phyloP scores from a whole-genome alignment of 2,113 vertebrate species.

The Eubucco bourcierii region DNA sequence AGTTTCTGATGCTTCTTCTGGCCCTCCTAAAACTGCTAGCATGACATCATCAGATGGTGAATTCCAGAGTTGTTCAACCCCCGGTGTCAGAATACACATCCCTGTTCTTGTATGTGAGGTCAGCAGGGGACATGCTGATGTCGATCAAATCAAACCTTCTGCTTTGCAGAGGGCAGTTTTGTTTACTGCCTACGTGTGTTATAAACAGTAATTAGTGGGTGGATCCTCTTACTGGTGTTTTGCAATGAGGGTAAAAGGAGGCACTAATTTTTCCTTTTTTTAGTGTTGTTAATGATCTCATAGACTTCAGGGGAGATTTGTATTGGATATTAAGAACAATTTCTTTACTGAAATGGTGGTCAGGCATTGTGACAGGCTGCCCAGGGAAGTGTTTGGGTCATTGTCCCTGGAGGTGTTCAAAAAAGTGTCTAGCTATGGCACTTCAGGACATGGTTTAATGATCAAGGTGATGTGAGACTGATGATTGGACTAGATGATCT shows the following conservation, averaged over 20 bases:
- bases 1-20: not conserved
- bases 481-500: too few relatives aligned
- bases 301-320: not conserved
- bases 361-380: too few relatives aligned
- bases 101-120: not conserved
- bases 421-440: too few relatives aligned
- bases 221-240: not conserved
- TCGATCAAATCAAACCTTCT: not conserved
- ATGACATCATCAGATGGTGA: not conserved
- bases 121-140: not conserved
- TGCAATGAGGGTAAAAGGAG: not conserved
- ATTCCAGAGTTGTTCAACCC: not conserved
- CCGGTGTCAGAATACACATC: not conserved
- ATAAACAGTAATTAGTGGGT: not conserved
- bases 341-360: too few relatives aligned
- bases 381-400: too few relatives aligned
- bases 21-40: not conserved
- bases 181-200: not conserved
- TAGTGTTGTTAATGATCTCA: not conserved
- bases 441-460: too few relatives aligned
- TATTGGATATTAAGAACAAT: too few relatives aligned
- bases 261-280: not conserved
- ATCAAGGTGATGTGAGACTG: too few relatives aligned
- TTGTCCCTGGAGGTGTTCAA: too few relatives aligned
- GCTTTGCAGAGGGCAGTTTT: not conserved